These are phyloP conservation scores for Hoplias malabaricus DNA, from an alignment of 2,113 vertebrate species.

Conservation along the genomic window DNA sequence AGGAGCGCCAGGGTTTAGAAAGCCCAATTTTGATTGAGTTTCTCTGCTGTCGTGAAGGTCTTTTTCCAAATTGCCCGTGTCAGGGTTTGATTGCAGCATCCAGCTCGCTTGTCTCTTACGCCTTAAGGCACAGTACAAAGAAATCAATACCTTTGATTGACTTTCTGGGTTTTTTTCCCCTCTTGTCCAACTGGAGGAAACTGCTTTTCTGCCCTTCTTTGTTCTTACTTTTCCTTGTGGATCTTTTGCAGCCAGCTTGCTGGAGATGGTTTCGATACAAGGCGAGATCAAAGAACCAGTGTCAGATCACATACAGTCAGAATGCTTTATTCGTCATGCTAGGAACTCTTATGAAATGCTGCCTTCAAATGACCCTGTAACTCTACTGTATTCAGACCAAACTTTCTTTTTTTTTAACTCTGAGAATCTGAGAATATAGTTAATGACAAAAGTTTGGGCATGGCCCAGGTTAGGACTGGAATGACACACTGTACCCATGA, in stretches of 20 bases:
- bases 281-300: background rate
- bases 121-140: constrained; percentile 12
- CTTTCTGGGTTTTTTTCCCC: constrained; percentile 3
- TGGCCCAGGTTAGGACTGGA: too few relatives aligned
- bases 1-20: constrained; percentile 5
- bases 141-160: constrained; percentile 39
- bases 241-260: background rate
- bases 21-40: background rate
- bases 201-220: background rate
- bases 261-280: background rate
- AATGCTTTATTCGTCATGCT: background rate
- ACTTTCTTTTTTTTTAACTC: too few relatives aligned
- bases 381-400: background rate
- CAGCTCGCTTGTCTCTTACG: constrained; percentile 13
- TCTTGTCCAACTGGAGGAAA: background rate
- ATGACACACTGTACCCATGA: too few relatives aligned
- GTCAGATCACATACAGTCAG: background rate
- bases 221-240: background rate
- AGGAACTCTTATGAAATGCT: background rate
- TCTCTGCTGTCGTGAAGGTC: constrained; percentile 14
- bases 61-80: constrained; percentile 17
- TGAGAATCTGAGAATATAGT: too few relatives aligned
- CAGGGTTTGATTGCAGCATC: constrained; percentile 28
- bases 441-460: too few relatives aligned
- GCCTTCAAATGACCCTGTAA: background rate